A percentile compares a stretch with the other conserved stretches of the same genome.
phyloP scores from a whole-genome alignment of 2,113 vertebrate genomes.

The Xiphophorus hellerii region DNA sequence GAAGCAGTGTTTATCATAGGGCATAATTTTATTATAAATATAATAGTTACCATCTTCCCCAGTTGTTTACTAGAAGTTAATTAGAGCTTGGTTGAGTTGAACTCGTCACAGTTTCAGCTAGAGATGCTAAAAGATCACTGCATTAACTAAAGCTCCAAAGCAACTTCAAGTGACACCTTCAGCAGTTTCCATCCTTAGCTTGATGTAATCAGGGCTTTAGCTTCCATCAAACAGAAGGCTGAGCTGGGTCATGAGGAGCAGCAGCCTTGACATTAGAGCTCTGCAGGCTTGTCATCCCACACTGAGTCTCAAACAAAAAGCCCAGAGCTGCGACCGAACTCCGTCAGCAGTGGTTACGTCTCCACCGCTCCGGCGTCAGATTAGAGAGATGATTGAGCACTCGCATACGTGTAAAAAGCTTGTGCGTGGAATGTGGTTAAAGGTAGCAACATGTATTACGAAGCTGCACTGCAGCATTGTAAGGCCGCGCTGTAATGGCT shows the following conservation, averaged over 20 bases:
- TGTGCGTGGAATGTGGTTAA: neutral
- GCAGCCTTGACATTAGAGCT: slow-evolving; percentile 44
- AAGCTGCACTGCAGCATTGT: neutral
- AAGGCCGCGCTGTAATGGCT: neutral
- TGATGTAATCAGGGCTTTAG: slow-evolving; percentile 21
- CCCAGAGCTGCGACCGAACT: slow-evolving; percentile 24
- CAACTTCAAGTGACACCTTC: slow-evolving; percentile 35
- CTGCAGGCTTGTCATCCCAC: slow-evolving; percentile 37
- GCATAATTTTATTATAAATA: neutral
- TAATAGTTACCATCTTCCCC: neutral
- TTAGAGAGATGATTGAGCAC: slow-evolving; percentile 26
- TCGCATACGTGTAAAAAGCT: neutral
- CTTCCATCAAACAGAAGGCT: slow-evolving; percentile 36
- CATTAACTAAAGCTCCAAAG: slow-evolving; percentile 25
- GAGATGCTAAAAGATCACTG: slow-evolving; percentile 7
- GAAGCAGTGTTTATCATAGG: neutral
- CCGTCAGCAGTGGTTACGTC: slow-evolving; percentile 32
- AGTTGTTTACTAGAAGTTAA: neutral
- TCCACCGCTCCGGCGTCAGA: slow-evolving; percentile 13
- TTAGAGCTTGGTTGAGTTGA: neutral
- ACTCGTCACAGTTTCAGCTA: slow-evolving; percentile 4
- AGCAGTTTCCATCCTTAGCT: slow-evolving; percentile 16
- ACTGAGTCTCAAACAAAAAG: slow-evolving; percentile 42
- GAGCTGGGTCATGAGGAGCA: slow-evolving; percentile 9
- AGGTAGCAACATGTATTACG: neutral